Percentiles rank a stretch among this genome's conserved stretches.
phyloP scores from a whole-genome alignment of 37 sponge, comb jelly and placozoan genomes.

The Ianthella basta region DNA sequence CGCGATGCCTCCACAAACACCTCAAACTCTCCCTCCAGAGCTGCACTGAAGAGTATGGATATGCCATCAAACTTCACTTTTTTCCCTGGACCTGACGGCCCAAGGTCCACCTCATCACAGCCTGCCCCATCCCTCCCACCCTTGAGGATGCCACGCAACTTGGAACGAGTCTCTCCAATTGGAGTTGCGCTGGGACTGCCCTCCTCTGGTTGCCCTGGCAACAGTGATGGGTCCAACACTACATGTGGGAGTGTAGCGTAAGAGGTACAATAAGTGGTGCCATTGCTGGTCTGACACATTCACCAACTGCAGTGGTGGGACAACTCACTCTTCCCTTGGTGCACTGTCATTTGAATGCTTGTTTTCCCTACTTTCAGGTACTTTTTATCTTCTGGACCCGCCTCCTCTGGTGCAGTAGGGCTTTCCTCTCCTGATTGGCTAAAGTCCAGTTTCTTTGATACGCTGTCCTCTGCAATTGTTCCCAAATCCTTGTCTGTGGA shows the following conservation, averaged over 20 bases:
- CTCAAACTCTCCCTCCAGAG: constrained; percentile 80
- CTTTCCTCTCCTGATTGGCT: background rate
- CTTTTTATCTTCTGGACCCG: background rate
- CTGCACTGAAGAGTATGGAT: constrained; percentile 77
- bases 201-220: no score
- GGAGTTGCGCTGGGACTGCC: no score
- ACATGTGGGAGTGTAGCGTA: no score
- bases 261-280: no score
- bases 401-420: background rate
- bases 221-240: no score
- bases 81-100: background rate
- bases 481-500: background rate
- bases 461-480: background rate
- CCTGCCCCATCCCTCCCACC: background rate
- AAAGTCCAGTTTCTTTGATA: constrained; percentile 7
- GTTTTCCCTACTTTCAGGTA: background rate
- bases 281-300: no score
- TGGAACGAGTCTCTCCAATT: background rate
- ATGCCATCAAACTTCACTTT: constrained; percentile 62
- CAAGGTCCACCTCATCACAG: constrained; percentile 4
- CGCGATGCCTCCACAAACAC: constrained; percentile 48
- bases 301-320: background rate
- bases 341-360: background rate
- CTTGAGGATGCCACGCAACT: constrained; percentile 4
- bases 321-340: constrained; percentile 9